Evolutionary conservation across 2,113 vertebrate species (phyloP).

Genomic region (Xiphias gladius): DNA sequence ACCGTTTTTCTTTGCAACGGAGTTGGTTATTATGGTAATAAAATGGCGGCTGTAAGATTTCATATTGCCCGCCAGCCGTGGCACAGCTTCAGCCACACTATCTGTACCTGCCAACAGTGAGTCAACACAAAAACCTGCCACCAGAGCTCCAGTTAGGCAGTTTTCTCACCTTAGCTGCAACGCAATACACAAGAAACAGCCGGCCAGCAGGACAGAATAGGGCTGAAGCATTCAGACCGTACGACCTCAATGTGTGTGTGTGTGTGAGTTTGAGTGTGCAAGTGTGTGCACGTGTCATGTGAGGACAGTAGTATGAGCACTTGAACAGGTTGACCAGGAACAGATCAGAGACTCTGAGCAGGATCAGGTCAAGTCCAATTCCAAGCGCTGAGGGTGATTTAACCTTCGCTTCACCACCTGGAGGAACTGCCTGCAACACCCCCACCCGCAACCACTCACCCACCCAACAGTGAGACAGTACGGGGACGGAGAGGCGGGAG

Average conservation of each 20-base stretch:
- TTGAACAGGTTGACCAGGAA: conserved; percentile 41
- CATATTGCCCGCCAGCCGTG: no score
- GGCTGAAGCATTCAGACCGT: no score
- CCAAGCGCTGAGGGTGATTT: conserved; percentile 17
- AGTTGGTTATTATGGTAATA: no score
- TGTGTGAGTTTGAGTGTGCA: not conserved
- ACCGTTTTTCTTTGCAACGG: no score
- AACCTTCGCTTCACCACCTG: conserved; percentile 13
- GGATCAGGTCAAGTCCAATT: conserved; percentile 50
- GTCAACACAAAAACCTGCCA: no score
- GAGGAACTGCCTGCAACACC: not conserved
- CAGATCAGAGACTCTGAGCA: conserved; percentile 51
- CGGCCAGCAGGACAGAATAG: no score
- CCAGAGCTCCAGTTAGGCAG: no score
- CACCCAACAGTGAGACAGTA: not conserved
- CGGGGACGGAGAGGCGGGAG: not conserved
- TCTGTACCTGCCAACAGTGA: no score
- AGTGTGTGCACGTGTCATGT: conserved; percentile 29
- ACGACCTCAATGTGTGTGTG: not conserved
- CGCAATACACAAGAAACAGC: no score
- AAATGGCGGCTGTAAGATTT: no score
- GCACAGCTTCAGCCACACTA: no score
- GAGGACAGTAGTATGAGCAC: conserved; percentile 14
- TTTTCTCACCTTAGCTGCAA: no score
- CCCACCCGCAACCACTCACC: not conserved